A percentile compares a stretch with the other conserved stretches of the same genome.
phyloP scores from a whole-genome alignment of 2,797 vertebrate genomes.

The Sebastes vulpes region DNA sequence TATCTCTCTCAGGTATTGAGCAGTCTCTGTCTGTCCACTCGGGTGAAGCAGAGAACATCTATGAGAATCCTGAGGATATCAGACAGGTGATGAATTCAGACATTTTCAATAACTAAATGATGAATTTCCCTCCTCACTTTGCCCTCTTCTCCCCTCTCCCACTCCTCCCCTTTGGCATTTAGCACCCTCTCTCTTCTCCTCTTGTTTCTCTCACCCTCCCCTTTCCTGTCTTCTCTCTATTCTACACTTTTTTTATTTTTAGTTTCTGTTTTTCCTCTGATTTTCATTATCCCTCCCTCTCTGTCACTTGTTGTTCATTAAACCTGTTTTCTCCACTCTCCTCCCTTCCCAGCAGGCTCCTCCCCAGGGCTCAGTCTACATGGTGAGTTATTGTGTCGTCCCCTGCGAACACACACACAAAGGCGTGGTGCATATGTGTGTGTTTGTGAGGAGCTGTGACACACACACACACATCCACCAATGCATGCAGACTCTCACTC shows the following conservation, averaged over 20 bases:
- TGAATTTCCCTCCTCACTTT: conserved; percentile 20
- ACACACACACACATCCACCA: conserved; percentile 16
- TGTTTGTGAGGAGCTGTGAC: conserved; percentile 33
- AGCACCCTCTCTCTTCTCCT: not conserved
- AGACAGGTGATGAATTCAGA: conserved; percentile 82
- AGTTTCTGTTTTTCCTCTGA: conserved; percentile 20
- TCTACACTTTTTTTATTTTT: not conserved
- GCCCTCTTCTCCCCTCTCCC: not conserved
- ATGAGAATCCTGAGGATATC: conserved; percentile 86
- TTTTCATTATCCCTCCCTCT: conserved; percentile 41
- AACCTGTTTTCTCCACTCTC: conserved; percentile 62
- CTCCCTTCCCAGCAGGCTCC: conserved; percentile 72
- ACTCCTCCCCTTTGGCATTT: not conserved
- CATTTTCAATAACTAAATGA: conserved; percentile 34
- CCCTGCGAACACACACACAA: conserved; percentile 29
- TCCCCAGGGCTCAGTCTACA: conserved; percentile 84
- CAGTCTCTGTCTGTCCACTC: conserved; percentile 81
- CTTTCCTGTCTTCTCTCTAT: conserved; percentile 10
- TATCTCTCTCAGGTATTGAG: conserved; percentile 76
- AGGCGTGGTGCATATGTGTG: conserved; percentile 20
- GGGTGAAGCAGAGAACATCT: conserved; percentile 85
- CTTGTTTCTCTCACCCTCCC: not conserved
- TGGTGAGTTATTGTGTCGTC: conserved; percentile 83
- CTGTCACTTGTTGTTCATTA: conserved; percentile 72
- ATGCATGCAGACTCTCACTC: conserved; percentile 34